These are phyloP conservation scores for Dermatemys mawii DNA, from an alignment of 2,113 vertebrate species.

Conservation along the genomic window DNA sequence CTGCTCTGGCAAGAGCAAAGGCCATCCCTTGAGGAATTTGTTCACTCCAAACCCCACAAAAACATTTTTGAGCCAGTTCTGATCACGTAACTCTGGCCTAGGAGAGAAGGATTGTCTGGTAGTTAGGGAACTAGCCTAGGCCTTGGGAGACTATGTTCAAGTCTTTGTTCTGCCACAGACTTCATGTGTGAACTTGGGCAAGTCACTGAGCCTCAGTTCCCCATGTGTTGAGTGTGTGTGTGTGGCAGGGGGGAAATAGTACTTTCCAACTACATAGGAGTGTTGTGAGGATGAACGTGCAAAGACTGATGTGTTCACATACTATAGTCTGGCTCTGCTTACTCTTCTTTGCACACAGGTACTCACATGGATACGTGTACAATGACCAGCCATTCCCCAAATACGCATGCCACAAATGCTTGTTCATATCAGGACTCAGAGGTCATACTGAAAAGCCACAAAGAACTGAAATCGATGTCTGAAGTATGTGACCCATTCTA, in stretches of 20 bases:
- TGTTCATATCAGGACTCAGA: background rate
- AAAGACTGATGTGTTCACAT: background rate
- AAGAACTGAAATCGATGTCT: background rate
- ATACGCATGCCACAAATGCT: background rate
- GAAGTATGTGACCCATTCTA: slow-evolving; percentile 23
- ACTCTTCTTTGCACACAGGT: background rate
- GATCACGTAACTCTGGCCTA: too few species aligned
- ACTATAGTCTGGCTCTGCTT: background rate
- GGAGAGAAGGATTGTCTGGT: background rate
- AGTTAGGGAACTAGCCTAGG: background rate
- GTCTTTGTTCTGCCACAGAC: background rate
- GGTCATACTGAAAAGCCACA: background rate
- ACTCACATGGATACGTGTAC: background rate
- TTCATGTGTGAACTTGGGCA: background rate
- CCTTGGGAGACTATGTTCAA: background rate
- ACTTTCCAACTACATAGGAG: background rate
- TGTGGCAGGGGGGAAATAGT: background rate
- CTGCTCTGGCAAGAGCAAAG: background rate
- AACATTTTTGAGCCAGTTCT: too few species aligned
- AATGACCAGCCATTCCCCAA: background rate
- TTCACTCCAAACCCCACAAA: too few species aligned
- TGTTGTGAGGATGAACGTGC: background rate
- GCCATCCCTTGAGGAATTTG: too few species aligned
- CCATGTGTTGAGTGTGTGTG: background rate
- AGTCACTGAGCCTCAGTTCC: background rate